Conservation (phyloP, 2,113 vertebrate genomes). For the Brachyistius frenatus region DNA sequence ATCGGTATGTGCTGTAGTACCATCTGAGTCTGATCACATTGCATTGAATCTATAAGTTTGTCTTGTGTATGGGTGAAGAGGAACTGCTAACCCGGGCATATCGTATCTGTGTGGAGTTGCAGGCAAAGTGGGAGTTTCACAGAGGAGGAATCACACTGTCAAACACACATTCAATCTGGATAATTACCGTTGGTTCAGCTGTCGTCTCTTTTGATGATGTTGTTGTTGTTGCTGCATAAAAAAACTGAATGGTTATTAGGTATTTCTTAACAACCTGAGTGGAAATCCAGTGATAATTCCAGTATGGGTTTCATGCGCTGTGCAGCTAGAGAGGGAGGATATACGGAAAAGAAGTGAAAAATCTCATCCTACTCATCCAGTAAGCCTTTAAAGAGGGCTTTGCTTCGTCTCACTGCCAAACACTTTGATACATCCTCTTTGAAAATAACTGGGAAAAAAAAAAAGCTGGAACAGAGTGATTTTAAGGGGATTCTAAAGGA, state of each 20-base stretch:
- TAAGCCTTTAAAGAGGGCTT: constrained; percentile 66
- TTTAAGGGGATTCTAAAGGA: constrained; percentile 46
- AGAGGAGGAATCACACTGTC: constrained; percentile 26
- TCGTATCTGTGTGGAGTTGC: constrained; percentile 49
- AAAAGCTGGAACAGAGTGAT: constrained; percentile 34
- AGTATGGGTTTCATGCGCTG: constrained; percentile 11
- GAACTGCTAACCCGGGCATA: constrained; percentile 25
- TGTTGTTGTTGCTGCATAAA: constrained; percentile 1
- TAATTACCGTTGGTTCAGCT: constrained; percentile 24
- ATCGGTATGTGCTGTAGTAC: neutral
- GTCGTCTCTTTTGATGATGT: constrained; percentile 7
- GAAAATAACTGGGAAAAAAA: constrained; percentile 47
- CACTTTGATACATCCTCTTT: constrained; percentile 56
- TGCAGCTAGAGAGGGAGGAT: constrained; percentile 34
- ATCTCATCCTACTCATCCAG: constrained; percentile 60
- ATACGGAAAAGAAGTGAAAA: constrained; percentile 37
- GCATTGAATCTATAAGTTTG: neutral
- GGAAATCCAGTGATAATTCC: constrained; percentile 1
- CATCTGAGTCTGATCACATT: neutral
- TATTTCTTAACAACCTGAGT: constrained; percentile 4
- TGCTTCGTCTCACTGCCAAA: constrained; percentile 57
- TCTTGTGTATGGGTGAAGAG: constrained; percentile 9
- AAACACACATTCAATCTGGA: neutral
- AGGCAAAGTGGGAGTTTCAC: constrained; percentile 16
- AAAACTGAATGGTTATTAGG: neutral